These are phyloP conservation scores for Drosophila basisetae DNA, from an alignment of 2,888 invertebrate genomes.

Conservation along the genomic window DNA sequence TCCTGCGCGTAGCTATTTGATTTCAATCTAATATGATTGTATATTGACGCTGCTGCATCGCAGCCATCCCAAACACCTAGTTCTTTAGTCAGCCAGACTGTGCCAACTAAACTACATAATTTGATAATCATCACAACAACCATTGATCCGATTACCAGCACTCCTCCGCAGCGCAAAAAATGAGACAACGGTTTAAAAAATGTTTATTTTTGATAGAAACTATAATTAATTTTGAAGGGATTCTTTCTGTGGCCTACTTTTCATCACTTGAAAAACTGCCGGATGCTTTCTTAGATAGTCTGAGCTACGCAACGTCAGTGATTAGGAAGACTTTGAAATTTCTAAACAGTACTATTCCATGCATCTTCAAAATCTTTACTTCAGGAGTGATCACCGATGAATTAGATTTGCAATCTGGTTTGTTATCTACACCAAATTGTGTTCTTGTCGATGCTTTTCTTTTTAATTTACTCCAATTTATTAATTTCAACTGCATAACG, in stretches of 20 bases:
- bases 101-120: constrained; percentile 49
- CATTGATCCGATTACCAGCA: constrained; percentile 23
- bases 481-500: neutral
- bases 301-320: constrained; percentile 35
- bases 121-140: constrained; percentile 30
- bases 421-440: neutral
- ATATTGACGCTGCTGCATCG: constrained; percentile 36
- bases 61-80: constrained; percentile 51
- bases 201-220: neutral
- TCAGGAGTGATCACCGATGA: constrained; percentile 19
- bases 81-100: constrained; percentile 42
- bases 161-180: neutral
- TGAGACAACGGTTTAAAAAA: neutral
- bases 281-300: constrained; percentile 11
- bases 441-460: neutral
- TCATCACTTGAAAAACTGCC: constrained; percentile 27
- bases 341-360: constrained; percentile 34
- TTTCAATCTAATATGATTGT: constrained; percentile 33
- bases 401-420: constrained; percentile 18
- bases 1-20: constrained; percentile 21
- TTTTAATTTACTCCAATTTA: neutral
- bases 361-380: constrained; percentile 30
- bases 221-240: neutral
- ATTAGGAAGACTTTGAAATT: constrained; percentile 33
- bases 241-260: constrained; percentile 30